Evolutionary conservation across 2,797 vertebrate genomes (phyloP).

Genomic region (Spinibarbus caldwelli): DNA sequence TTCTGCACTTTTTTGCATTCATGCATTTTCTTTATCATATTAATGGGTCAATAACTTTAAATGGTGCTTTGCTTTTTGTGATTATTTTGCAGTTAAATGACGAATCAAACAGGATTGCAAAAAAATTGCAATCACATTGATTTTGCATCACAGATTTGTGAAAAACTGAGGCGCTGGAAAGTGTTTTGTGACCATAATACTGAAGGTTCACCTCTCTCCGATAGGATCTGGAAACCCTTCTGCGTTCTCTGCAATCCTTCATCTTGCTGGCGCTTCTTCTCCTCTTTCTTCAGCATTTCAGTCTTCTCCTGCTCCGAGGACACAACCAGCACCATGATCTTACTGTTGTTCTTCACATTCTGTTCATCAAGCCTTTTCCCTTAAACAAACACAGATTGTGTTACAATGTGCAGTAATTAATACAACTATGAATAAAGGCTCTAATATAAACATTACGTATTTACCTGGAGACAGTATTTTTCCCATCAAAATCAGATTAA

Average conservation of each 20-base stretch:
- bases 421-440: neutral
- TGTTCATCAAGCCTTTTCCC: conserved; percentile 86
- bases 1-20: no score
- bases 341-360: conserved; percentile 88
- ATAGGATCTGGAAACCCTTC: conserved; percentile 91
- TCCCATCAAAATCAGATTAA: conserved; percentile 91
- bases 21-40: no score
- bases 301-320: conserved; percentile 79
- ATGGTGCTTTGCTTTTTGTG: no score
- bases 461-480: conserved; percentile 84
- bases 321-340: conserved; percentile 89
- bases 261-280: conserved; percentile 76
- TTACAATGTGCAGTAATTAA: neutral
- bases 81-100: no score
- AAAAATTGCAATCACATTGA: no score
- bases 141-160: no score
- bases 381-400: conserved; percentile 55
- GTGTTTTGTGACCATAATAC: neutral
- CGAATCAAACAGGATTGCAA: no score
- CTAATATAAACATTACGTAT: conserved; percentile 41
- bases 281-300: conserved; percentile 73
- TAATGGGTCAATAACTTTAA: no score
- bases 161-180: no score
- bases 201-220: conserved; percentile 82
- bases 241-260: conserved; percentile 86